Evolutionary conservation across 1,140 invertebrate genomes (phyloP).

Genomic region (Brachionus calyciflorus): DNA sequence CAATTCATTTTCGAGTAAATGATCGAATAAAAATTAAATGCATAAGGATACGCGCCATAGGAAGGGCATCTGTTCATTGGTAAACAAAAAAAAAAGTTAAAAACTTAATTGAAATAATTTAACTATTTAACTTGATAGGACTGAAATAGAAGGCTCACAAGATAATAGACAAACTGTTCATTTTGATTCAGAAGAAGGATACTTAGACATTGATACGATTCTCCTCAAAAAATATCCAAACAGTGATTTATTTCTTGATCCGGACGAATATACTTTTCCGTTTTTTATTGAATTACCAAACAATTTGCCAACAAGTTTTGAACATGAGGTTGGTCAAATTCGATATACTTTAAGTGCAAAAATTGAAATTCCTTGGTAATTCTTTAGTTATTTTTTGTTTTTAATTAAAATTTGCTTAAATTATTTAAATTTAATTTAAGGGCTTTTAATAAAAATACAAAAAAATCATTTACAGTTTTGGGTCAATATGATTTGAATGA

Average conservation of each 20-base stretch:
- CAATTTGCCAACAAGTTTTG: constrained; percentile 62
- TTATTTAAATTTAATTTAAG: not conserved
- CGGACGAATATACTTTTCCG: constrained; percentile 60
- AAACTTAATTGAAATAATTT: not conserved
- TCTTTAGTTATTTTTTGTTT: no score
- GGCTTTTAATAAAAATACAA: constrained; percentile 50
- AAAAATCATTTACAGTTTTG: constrained; percentile 55
- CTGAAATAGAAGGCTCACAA: not conserved
- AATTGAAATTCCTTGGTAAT: constrained; percentile 57
- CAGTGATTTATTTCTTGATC: not conserved
- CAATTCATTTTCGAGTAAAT: constrained; percentile 13
- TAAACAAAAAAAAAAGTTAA: not conserved
- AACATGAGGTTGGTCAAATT: constrained; percentile 61
- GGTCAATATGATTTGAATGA: constrained; percentile 54
- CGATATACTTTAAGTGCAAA: constrained; percentile 60
- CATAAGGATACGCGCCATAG: not conserved
- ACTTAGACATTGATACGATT: not conserved
- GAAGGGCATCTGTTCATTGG: not conserved
- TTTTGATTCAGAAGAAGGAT: constrained; percentile 8
- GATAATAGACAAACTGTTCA: not conserved
- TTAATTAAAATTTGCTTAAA: constrained; percentile 47
- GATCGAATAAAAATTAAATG: not conserved
- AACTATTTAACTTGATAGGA: not conserved
- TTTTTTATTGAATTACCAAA: constrained; percentile 62
- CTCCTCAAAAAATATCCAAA: constrained; percentile 1